A percentile compares a stretch with the other conserved stretches of the same genome.
These are phyloP conservation scores for Gadopsis bispinosus DNA, from an alignment of 2,797 vertebrate species.

Conservation along the genomic window DNA sequence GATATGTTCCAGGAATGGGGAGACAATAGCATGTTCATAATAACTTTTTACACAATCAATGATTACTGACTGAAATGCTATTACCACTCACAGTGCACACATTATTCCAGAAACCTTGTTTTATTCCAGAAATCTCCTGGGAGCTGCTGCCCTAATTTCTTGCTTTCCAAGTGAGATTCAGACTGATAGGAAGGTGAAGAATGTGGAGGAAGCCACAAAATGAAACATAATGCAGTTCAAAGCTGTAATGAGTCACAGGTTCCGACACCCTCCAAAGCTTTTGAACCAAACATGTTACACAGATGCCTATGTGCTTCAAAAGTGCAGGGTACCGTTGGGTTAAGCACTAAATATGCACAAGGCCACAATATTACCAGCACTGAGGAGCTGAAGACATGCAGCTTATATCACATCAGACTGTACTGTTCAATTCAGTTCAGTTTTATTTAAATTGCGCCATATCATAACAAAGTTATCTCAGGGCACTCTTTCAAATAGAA, in stretches of 20 bases:
- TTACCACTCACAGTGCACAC: constrained; percentile 59
- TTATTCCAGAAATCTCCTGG: constrained; percentile 69
- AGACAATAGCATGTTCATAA: constrained; percentile 52
- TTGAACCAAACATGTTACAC: constrained; percentile 15
- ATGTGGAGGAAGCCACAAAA: constrained; percentile 64
- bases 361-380: constrained; percentile 6
- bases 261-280: constrained; percentile 51
- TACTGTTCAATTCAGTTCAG: background rate
- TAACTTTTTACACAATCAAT: constrained; percentile 49
- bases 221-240: constrained; percentile 69
- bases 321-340: constrained; percentile 15
- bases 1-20: constrained; percentile 41
- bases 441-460: too few species aligned
- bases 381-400: constrained; percentile 13
- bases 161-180: constrained; percentile 75
- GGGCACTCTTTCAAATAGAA: too few species aligned
- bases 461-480: too few species aligned
- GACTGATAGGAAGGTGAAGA: constrained; percentile 79
- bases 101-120: constrained; percentile 75
- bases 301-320: constrained; percentile 38
- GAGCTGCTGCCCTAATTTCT: constrained; percentile 77
- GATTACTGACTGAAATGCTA: constrained; percentile 64
- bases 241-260: constrained; percentile 64
- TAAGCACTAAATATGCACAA: constrained; percentile 30
- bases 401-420: constrained; percentile 26